A percentile compares a stretch with the other conserved stretches of the same genome.
Evolutionary conservation across 2,888 invertebrate species (phyloP).

Genomic region (Toxonevra muliebris): DNA sequence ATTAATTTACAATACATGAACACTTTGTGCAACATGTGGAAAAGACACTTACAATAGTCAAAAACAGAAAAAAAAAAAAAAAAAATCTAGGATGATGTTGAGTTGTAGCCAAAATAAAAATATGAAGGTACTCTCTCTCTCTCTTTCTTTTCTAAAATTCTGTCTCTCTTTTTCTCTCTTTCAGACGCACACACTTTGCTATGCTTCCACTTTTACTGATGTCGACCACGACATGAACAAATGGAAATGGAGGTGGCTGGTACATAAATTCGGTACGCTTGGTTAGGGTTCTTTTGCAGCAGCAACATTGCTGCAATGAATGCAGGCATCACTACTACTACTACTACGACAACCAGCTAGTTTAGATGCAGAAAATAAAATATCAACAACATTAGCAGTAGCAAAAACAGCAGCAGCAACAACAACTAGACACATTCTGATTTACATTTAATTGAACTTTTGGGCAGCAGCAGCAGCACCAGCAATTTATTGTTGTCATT

Average conservation of each 20-base stretch:
- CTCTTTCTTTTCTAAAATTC: too few species aligned
- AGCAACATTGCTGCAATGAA: too few species aligned
- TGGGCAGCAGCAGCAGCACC: conserved; percentile 18
- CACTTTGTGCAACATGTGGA: neutral
- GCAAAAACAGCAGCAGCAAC: neutral
- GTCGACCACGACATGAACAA: conserved; percentile 51
- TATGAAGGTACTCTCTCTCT: too few species aligned
- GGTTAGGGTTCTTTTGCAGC: too few species aligned
- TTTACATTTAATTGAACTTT: conserved; percentile 17
- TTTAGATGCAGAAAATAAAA: too few species aligned
- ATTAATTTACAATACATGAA: conserved; percentile 24
- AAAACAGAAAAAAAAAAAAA: conserved; percentile 4
- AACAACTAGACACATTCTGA: neutral
- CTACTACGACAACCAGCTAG: too few species aligned
- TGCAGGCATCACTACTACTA: too few species aligned
- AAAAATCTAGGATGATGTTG: conserved; percentile 7
- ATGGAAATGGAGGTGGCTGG: conserved; percentile 53
- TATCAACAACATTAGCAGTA: neutral
- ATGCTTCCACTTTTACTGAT: neutral
- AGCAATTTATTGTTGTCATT: conserved; percentile 47
- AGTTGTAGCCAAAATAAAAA: conserved; percentile 44
- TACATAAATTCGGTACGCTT: neutral
- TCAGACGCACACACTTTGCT: conserved; percentile 36
- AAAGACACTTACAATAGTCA: conserved; percentile 19
- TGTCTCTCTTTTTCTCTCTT: conserved; percentile 23